These are phyloP conservation scores for Alethe castanea DNA, from an alignment of 2,113 vertebrate genomes.

Conservation along the genomic window DNA sequence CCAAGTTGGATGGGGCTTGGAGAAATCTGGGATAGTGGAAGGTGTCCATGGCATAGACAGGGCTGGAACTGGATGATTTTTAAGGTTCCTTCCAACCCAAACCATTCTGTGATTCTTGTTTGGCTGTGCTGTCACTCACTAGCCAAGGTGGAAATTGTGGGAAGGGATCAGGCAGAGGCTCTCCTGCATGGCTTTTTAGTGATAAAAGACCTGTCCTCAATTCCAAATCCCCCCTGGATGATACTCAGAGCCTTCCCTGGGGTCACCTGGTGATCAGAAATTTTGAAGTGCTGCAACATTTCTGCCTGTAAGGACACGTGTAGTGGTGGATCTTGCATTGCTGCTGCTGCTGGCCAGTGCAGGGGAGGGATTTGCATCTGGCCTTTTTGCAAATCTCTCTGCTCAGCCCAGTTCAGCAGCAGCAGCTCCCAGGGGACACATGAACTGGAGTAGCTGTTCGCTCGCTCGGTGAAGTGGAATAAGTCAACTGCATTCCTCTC, in stretches of 20 bases:
- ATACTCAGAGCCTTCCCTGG: not conserved
- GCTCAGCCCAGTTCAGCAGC: not conserved
- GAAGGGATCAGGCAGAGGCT: not conserved
- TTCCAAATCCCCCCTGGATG: not conserved
- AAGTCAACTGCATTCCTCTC: not conserved
- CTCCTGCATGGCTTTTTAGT: not conserved
- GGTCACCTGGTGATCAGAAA: not conserved
- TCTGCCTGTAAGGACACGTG: not conserved
- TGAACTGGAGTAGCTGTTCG: fast-evolving
- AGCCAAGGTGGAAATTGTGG: not conserved
- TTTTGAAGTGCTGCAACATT: not conserved
- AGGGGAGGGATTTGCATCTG: not conserved
- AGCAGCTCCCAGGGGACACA: not conserved
- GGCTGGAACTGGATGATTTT: not conserved
- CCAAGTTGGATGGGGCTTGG: not conserved
- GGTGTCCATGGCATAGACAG: not conserved
- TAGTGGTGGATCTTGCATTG: not conserved
- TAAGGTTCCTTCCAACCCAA: not conserved
- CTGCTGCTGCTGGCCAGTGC: not conserved
- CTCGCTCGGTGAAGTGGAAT: fast-evolving
- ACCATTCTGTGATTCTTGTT: not conserved
- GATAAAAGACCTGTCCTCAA: not conserved
- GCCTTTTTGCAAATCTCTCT: not conserved
- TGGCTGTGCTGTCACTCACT: not conserved
- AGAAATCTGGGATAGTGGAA: not conserved